Evolutionary conservation across 2,888 invertebrate species (phyloP), one percentile per base, ranked within the genome.

Genomic region (Drosophila trichaetosa): DNA sequence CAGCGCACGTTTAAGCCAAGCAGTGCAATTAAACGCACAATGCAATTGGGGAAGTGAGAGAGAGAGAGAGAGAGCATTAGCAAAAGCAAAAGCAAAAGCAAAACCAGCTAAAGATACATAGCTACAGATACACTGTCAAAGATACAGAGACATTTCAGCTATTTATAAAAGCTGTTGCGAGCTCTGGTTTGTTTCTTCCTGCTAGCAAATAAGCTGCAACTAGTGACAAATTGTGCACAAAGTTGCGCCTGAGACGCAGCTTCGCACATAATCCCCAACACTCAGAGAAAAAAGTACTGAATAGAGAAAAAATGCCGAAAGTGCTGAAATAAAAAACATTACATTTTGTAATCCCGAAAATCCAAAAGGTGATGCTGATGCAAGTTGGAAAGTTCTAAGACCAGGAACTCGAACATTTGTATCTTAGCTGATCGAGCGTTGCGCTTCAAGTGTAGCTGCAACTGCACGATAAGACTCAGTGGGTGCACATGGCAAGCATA

Each of bases 1-100:
- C 87, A 87, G 87, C 89, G 87, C 87, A 81, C 87, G 87, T 86
- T 87, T 84, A 87, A 87, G 87, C 89, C 89, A 87, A 86, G 84
- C 80, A 87, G 79, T 71, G 87, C 84, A 88, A 87, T 87, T 87
- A 87, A 82, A 86, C 87, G 76, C 87, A 87, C 83, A 85, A 85
- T 87, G 83, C 81, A 87, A 63, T 76, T 69, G 72, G 71, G 31
- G 53, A 63, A 54, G 27, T 24, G 46, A 11, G 27, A 46, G 46
- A 11, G 10, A n/a, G n/a, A n/a, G 40, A n/a, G 4, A 13, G 21
- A 62, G 54, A 51, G 65, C 54, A 42, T 60, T 34, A 33, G 66
- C 36, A 52, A 56, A 59, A 53, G 69, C 57, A 52, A 56, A 59
- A 53, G 69, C 57, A 40, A 62, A 51, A 42, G 63, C 36, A 40